These are phyloP conservation scores for Apogon hyalosoma DNA, from an alignment of 2,797 vertebrate species.

Conservation along the genomic window DNA sequence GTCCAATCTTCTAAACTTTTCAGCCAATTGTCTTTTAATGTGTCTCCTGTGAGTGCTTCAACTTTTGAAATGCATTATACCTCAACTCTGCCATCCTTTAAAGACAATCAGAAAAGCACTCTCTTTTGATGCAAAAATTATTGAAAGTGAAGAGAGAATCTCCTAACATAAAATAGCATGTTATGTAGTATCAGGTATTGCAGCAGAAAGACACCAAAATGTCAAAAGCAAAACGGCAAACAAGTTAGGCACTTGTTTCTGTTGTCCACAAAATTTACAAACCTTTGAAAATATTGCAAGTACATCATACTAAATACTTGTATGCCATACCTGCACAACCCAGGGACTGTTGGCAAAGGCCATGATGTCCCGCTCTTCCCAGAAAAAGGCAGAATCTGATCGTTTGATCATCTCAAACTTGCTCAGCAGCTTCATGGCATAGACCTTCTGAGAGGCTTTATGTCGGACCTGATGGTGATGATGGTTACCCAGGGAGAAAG, in stretches of 20 bases:
- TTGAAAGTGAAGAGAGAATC: too few species aligned
- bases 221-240: too few species aligned
- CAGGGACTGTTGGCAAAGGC: constrained; percentile 97
- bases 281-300: neutral
- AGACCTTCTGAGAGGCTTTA: constrained; percentile 95
- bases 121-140: too few species aligned
- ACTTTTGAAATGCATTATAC: too few species aligned
- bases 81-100: too few species aligned
- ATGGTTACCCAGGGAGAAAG: neutral
- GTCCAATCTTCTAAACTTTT: neutral
- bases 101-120: too few species aligned
- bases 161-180: too few species aligned
- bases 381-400: constrained; percentile 99
- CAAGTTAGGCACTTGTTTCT: too few species aligned
- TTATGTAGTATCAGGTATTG: too few species aligned
- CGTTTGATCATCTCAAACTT: constrained; percentile 99
- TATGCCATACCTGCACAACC: constrained; percentile 93
- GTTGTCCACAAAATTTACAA: neutral
- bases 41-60: neutral
- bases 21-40: constrained; percentile 1
- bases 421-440: constrained; percentile 98
- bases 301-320: neutral
- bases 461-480: constrained; percentile 89
- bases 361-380: constrained; percentile 99
- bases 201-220: too few species aligned